Percentiles rank a stretch among this genome's conserved stretches.
These are phyloP conservation scores for Aptenodytes patagonicus DNA, from an alignment of 2,113 vertebrate genomes.

Conservation along the genomic window DNA sequence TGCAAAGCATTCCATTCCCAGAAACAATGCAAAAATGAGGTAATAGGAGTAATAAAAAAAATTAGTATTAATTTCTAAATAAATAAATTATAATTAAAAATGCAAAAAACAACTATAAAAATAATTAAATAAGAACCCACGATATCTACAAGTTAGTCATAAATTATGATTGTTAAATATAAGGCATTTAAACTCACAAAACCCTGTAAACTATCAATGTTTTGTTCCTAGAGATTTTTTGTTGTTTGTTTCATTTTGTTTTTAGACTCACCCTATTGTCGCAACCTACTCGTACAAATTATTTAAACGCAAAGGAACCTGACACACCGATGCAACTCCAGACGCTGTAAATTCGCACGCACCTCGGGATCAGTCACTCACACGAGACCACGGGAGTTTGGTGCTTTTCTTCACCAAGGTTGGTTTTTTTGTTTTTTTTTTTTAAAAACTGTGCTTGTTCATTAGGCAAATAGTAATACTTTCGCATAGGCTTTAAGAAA, in stretches of 20 bases:
- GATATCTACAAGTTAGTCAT: conserved; percentile 99
- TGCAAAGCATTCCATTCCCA: conserved; percentile 98
- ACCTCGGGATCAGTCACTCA: conserved; percentile 36
- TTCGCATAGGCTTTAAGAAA: conserved; percentile 76
- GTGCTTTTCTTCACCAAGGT: conserved; percentile 72
- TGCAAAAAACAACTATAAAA: conserved; percentile 91
- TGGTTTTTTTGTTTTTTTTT: background rate
- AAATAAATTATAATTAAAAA: conserved; percentile 99
- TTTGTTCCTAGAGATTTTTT: conserved; percentile 64
- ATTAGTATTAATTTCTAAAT: conserved; percentile 97
- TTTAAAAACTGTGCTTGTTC: conserved; percentile 96
- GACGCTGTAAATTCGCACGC: background rate
- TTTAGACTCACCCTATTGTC: conserved; percentile 66
- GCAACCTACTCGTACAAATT: conserved; percentile 69
- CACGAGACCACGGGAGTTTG: conserved; percentile 57
- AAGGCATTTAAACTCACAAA: conserved; percentile 99
- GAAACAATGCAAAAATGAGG: conserved; percentile 98
- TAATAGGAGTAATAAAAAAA: conserved; percentile 95
- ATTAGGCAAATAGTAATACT: conserved; percentile 89
- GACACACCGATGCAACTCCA: conserved; percentile 56
- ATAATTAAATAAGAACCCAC: conserved; percentile 97
- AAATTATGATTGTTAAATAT: conserved; percentile 99
- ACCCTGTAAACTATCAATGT: conserved; percentile 98
- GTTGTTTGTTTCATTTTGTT: background rate
- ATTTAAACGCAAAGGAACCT: conserved; percentile 69